A percentile compares a stretch with the other conserved stretches of the same genome.
phyloP scores from a whole-genome alignment of 2,888 invertebrate species.

The Saturnia pavonia region DNA sequence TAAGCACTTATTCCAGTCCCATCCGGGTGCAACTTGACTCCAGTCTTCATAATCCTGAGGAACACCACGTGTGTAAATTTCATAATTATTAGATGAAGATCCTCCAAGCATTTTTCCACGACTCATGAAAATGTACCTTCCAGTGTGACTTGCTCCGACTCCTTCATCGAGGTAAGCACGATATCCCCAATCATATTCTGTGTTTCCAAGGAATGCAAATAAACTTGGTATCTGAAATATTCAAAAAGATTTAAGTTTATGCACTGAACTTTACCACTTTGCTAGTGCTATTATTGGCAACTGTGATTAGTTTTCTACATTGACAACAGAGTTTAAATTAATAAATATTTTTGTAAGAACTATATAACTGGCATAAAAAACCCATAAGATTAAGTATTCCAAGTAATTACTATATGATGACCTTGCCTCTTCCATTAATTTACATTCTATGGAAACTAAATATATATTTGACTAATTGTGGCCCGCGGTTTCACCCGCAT shows the following conservation, averaged over 20 bases:
- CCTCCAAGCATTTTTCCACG: slow-evolving; percentile 60
- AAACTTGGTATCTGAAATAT: slow-evolving; percentile 52
- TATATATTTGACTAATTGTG: no score
- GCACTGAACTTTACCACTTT: neutral
- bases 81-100: slow-evolving; percentile 50
- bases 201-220: slow-evolving; percentile 44
- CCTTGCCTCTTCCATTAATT: neutral
- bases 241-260: slow-evolving; percentile 14
- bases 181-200: slow-evolving; percentile 54
- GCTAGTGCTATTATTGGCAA: neutral
- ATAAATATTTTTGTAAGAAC: neutral
- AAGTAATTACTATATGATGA: neutral
- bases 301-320: no score
- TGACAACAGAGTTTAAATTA: no score
- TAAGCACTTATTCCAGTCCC: slow-evolving; percentile 52
- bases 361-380: neutral
- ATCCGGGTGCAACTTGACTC: slow-evolving; percentile 48
- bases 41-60: slow-evolving; percentile 54
- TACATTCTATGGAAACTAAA: neutral
- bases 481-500: no score
- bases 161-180: slow-evolving; percentile 38
- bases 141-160: slow-evolving; percentile 42
- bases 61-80: slow-evolving; percentile 53
- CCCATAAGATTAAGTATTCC: neutral
- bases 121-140: slow-evolving; percentile 34